Conservation (phyloP, 2,888 invertebrate genomes). For the Timandra comae region DNA sequence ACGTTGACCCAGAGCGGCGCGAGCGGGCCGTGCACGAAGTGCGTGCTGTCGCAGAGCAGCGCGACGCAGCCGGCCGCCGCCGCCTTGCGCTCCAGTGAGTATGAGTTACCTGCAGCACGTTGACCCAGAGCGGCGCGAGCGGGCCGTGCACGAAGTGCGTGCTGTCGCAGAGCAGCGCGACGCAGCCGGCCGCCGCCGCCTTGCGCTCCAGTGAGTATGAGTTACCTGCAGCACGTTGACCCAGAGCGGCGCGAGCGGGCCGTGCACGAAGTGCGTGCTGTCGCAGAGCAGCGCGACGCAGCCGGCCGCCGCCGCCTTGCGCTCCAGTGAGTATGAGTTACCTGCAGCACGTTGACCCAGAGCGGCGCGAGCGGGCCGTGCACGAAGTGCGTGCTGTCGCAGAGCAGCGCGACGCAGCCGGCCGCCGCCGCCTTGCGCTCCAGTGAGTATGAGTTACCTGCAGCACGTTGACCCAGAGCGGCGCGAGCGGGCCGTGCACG, state of each 20-base stretch:
- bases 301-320: conserved; percentile 94
- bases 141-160: conserved; percentile 72
- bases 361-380: conserved; percentile 73
- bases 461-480: conserved; percentile 77
- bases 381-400: conserved; percentile 83
- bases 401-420: conserved; percentile 90
- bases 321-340: conserved; percentile 85
- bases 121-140: conserved; percentile 80
- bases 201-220: conserved; percentile 91
- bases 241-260: conserved; percentile 79
- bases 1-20: conserved; percentile 77
- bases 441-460: conserved; percentile 79
- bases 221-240: conserved; percentile 76
- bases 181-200: conserved; percentile 93
- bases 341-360: conserved; percentile 79
- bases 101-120: conserved; percentile 77
- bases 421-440: conserved; percentile 95
- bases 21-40: conserved; percentile 77
- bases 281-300: conserved; percentile 90
- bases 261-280: conserved; percentile 77
- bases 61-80: conserved; percentile 93
- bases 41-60: conserved; percentile 86
- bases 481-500: conserved; percentile 73
- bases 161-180: conserved; percentile 88
- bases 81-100: conserved; percentile 90